Conservation (phyloP, 2,797 vertebrate genomes). For the Syncerus caffer region DNA sequence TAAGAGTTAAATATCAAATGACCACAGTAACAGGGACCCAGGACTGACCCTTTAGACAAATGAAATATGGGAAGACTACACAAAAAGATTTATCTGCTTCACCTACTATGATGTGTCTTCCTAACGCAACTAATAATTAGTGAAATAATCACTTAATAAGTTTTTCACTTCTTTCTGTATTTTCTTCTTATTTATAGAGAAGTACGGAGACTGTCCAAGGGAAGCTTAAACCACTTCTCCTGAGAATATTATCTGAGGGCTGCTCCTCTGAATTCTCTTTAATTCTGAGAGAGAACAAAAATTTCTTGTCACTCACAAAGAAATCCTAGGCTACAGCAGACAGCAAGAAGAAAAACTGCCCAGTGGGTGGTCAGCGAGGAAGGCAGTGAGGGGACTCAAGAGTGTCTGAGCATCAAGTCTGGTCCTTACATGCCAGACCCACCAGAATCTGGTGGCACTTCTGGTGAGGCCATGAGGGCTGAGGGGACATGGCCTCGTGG, state of each 20-base stretch:
- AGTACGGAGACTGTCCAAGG: not conserved
- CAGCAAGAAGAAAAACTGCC: not conserved
- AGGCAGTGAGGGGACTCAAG: not conserved
- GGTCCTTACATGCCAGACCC: fast-evolving
- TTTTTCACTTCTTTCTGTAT: not conserved
- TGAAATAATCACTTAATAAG: not conserved
- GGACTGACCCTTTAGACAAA: not conserved
- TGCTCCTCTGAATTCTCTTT: not conserved
- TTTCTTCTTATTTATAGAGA: not conserved
- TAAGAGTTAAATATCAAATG: not conserved
- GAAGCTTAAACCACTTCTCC: not conserved
- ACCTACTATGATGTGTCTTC: not conserved
- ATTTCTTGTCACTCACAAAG: not conserved
- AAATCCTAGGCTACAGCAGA: not conserved
- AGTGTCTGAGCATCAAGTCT: not conserved
- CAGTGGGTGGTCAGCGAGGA: not conserved
- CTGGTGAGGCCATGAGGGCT: not conserved
- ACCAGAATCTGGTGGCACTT: fast-evolving
- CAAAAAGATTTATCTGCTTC: fast-evolving
- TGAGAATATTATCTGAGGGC: not conserved
- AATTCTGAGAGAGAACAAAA: not conserved
- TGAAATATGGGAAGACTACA: not conserved
- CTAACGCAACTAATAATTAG: not conserved
- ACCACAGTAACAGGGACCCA: fast-evolving
- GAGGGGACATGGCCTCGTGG: not conserved